A percentile compares a stretch with the other conserved stretches of the same genome.
phyloP scores from a whole-genome alignment of 2,888 invertebrate genomes.

The Malacosoma neustria region DNA sequence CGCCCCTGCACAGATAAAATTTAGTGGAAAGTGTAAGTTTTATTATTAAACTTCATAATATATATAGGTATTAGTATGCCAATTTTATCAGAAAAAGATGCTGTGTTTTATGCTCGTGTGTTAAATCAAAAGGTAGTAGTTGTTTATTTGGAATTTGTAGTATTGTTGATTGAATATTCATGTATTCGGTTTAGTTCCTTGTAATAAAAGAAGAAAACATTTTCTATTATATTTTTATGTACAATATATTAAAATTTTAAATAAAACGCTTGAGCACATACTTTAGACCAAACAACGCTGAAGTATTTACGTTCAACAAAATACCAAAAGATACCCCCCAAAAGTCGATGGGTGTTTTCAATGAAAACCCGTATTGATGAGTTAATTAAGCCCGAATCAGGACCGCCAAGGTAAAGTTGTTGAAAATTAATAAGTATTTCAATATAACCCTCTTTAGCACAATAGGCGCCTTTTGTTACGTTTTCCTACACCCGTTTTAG shows the following conservation, averaged over 20 bases:
- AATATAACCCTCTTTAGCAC: background rate
- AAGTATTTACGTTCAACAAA: slow-evolving; percentile 30
- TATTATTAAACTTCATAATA: no score
- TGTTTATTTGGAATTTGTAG: background rate
- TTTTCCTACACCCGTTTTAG: background rate
- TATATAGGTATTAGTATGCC: no score
- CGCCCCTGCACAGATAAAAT: no score
- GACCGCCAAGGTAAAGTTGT: background rate
- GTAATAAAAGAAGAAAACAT: no score
- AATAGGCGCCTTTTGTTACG: background rate
- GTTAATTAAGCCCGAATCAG: slow-evolving; percentile 36
- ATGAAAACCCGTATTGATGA: slow-evolving; percentile 53
- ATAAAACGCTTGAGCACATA: slow-evolving; percentile 4
- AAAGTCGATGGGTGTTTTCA: slow-evolving; percentile 34
- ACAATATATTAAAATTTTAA: no score
- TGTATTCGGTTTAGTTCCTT: no score
- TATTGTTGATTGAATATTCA: no score
- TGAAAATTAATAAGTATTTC: background rate
- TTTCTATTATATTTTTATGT: no score
- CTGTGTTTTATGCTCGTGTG: no score
- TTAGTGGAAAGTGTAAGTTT: no score
- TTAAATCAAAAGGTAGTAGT: no score
- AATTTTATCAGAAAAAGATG: no score
- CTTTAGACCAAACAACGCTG: slow-evolving; percentile 17
- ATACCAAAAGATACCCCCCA: slow-evolving; percentile 32